These are phyloP conservation scores for Julus scanicus DNA, from an alignment of 2,888 invertebrate species.

Conservation along the genomic window DNA sequence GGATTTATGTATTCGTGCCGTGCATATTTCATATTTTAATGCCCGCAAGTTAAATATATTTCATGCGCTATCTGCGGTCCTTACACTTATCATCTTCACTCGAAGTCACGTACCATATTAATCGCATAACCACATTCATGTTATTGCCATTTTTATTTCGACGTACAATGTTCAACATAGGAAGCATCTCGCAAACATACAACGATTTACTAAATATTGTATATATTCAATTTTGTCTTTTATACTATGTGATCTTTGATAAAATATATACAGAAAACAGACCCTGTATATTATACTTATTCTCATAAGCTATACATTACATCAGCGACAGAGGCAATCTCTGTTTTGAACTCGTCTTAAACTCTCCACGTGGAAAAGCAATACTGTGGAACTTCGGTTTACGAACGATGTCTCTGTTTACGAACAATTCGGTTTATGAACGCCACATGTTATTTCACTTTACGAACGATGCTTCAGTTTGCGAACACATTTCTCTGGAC, in stretches of 20 bases:
- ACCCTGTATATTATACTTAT: not conserved
- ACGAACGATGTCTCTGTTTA: too few relatives aligned
- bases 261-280: not conserved
- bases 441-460: too few relatives aligned
- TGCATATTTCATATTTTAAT: slow-evolving; percentile 38
- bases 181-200: not conserved
- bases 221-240: not conserved
- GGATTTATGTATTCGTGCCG: slow-evolving; percentile 26
- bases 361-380: too few relatives aligned
- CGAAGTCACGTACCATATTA: slow-evolving; percentile 42
- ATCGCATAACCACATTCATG: slow-evolving; percentile 36
- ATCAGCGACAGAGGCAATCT: too few relatives aligned
- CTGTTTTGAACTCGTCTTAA: too few relatives aligned
- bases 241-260: not conserved
- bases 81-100: slow-evolving; percentile 25
- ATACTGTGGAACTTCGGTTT: too few relatives aligned
- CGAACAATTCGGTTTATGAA: too few relatives aligned
- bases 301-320: too few relatives aligned
- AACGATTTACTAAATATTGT: slow-evolving; percentile 27
- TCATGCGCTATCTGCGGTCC: slow-evolving; percentile 26
- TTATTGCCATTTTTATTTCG: slow-evolving; percentile 1
- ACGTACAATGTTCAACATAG: not conserved
- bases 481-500: too few relatives aligned
- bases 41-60: slow-evolving; percentile 31
- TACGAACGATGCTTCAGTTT: too few relatives aligned